Evolutionary conservation across 2,888 invertebrate species (phyloP), one percentile per base, ranked within the genome.

Genomic region (Andrena fulva): DNA sequence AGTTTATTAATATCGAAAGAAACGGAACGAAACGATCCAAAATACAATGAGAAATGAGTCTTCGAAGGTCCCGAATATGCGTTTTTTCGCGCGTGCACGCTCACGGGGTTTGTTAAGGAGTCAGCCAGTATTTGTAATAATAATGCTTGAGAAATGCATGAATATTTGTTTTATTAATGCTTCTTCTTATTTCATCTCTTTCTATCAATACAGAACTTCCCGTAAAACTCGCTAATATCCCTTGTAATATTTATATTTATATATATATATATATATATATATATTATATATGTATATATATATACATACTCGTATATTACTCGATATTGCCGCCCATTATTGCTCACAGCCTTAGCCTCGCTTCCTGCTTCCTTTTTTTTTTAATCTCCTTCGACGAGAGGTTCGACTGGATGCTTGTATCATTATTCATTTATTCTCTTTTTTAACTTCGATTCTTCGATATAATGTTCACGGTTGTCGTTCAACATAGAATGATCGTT

Each of bases 71-170:
- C 84, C 92, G 92, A 93, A 92, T 56, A 56, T 92, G 93, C 93
- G 93, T 92, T 93, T 93, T 93, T 93, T 94, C 93, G 93, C 93
- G 93, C 92, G 92, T 94, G 92, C 94, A 93, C 93, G 92, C 93
- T 93, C 93, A 92, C 91, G 93, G 93, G 93, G 91, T 93, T 93
- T 92, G 93, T 93, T 93, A 93, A 89, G 93, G 92, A 94, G 92
- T 94, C 94, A 96, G 96, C 96, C 96, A 96, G 96, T 96, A 95
- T 96, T 96, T 96, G 96, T 97, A 97, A 97, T 97, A 97, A 97
- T 97, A 97, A 97, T 96, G 97, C 97, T 97, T 97, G 95, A 95
- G 96, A 94, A 96, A 96, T 97, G 97, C 97, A 97, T 97, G 97
- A 96, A 96, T 96, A 96, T 96, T 96, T 96, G 96, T 97, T 97